Conservation (phyloP, 2,797 vertebrate genomes). For the Ambastaia sidthimunki region DNA sequence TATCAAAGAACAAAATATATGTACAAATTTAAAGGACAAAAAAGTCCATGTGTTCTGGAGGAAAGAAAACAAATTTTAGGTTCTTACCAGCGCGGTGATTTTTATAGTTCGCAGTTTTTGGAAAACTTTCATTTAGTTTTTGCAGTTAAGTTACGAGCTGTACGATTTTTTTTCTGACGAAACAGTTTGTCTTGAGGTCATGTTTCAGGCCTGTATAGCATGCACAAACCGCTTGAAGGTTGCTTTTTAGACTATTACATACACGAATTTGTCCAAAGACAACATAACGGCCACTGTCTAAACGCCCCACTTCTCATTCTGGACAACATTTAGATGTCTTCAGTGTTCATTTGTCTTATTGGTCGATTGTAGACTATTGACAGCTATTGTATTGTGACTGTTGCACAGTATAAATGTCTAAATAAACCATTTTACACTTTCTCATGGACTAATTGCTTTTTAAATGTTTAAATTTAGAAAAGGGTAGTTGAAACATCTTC, state of each 20-base stretch:
- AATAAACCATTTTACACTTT: conserved; percentile 88
- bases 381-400: conserved; percentile 86
- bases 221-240: conserved; percentile 7
- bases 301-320: conserved; percentile 48
- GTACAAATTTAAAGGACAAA: conserved; percentile 50
- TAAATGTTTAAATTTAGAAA: no score
- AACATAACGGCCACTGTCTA: conserved; percentile 60
- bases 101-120: conserved; percentile 56
- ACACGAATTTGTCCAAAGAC: conserved; percentile 60
- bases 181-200: conserved; percentile 28
- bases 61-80: conserved; percentile 20
- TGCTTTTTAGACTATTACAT: conserved; percentile 43
- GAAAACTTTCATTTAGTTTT: conserved; percentile 7
- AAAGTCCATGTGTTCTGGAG: conserved; percentile 26
- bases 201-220: conserved; percentile 39
- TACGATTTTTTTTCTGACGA: neutral
- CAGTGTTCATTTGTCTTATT: conserved; percentile 80
- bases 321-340: conserved; percentile 74
- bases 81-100: conserved; percentile 56
- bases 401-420: conserved; percentile 86
- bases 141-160: conserved; percentile 2
- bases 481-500: neutral
- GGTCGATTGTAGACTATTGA: conserved; percentile 77
- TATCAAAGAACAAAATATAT: conserved; percentile 59
- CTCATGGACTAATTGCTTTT: neutral